These are phyloP conservation scores for Syngnathoides biaculeatus DNA, from an alignment of 2,113 vertebrate genomes.

Conservation along the genomic window DNA sequence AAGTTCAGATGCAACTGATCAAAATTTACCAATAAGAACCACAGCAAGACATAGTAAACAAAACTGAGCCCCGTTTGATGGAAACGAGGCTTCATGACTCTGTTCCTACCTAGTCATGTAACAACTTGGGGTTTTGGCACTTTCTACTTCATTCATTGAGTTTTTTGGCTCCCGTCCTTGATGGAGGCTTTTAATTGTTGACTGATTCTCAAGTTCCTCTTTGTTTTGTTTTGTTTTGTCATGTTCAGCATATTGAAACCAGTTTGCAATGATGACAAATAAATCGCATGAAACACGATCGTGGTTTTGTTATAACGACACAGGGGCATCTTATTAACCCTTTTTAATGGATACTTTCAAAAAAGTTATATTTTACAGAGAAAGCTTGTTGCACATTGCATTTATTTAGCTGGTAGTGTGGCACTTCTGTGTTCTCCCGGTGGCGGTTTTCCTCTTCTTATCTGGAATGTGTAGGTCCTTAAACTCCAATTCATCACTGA, in stretches of 20 bases:
- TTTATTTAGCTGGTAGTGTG: slow-evolving; percentile 25
- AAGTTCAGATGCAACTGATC: no score
- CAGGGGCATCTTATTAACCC: background rate
- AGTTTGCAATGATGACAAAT: no score
- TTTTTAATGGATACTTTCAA: background rate
- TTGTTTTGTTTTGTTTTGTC: background rate
- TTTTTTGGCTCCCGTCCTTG: background rate
- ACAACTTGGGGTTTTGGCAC: background rate
- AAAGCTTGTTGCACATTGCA: slow-evolving; percentile 11
- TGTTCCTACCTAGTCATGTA: background rate
- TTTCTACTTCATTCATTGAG: background rate
- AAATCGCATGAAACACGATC: background rate
- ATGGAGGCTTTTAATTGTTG: background rate
- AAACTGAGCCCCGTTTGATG: background rate
- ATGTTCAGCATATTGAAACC: no score
- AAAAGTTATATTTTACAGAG: slow-evolving; percentile 13
- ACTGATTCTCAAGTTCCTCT: background rate
- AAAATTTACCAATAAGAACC: no score
- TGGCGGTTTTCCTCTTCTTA: slow-evolving; percentile 64
- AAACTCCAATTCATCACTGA: slow-evolving; percentile 71
- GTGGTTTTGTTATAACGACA: background rate
- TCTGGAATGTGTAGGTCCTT: slow-evolving; percentile 65
- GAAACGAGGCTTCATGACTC: no score
- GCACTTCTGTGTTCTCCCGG: slow-evolving; percentile 53
- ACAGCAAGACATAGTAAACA: background rate